A percentile compares a stretch with the other conserved stretches of the same genome.
Evolutionary conservation across 2,113 vertebrate species (phyloP).

Genomic region (Oryzias curvinotus): DNA sequence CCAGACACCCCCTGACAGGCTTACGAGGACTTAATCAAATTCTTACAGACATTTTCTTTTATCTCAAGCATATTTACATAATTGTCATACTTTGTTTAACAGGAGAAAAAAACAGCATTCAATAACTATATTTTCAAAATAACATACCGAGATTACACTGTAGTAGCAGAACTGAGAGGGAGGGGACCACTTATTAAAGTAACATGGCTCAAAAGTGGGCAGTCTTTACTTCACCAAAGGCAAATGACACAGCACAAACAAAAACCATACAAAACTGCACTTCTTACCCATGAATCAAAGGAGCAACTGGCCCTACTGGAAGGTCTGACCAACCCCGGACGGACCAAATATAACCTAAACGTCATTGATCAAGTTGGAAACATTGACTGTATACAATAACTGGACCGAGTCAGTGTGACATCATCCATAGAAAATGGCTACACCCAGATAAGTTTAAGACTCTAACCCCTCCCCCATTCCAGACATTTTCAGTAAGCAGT

Average conservation of each 20-base stretch:
- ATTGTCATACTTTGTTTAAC: conserved; percentile 64
- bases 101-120: conserved; percentile 65
- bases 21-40: conserved; percentile 64
- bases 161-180: conserved; percentile 56
- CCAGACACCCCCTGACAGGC: conserved; percentile 36
- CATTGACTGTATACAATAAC: not conserved
- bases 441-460: too few species aligned
- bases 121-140: conserved; percentile 73
- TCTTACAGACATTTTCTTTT: conserved; percentile 62
- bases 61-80: conserved; percentile 70
- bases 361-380: conserved; percentile 24
- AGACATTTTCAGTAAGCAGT: too few species aligned
- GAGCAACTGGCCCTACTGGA: conserved; percentile 48
- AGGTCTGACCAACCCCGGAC: conserved; percentile 30
- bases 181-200: conserved; percentile 70
- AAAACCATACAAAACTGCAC: conserved; percentile 69
- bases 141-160: conserved; percentile 69
- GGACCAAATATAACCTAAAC: conserved; percentile 35
- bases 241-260: conserved; percentile 72
- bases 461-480: too few species aligned
- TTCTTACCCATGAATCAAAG: conserved; percentile 58
- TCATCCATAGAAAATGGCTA: too few species aligned
- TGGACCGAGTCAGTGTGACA: too few species aligned
- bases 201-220: conserved; percentile 79
- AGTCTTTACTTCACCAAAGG: conserved; percentile 78